phyloP scores from a whole-genome alignment of 2,113 vertebrate species.

The Pagrus major region DNA sequence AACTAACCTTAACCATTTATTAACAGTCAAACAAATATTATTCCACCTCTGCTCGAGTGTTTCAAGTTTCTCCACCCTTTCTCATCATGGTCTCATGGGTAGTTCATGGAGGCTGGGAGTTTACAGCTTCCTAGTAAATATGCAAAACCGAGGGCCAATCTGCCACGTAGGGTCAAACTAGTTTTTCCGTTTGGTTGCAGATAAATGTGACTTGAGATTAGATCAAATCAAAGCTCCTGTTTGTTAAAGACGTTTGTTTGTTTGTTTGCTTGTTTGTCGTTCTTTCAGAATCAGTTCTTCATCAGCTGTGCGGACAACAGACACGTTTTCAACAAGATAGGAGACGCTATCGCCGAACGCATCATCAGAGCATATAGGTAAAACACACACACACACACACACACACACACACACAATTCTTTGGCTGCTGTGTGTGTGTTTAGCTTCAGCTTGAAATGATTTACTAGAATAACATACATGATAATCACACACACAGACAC shows the following conservation, averaged over 20 bases:
- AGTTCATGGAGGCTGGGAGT: not conserved
- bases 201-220: no score
- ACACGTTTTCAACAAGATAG: slow-evolving; percentile 94
- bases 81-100: not conserved
- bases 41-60: not conserved
- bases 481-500: not conserved
- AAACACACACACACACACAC: slow-evolving; percentile 35
- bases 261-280: no score
- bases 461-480: not conserved
- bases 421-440: slow-evolving; percentile 21
- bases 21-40: not conserved
- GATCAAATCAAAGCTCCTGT: not conserved
- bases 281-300: slow-evolving; percentile 95
- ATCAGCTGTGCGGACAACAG: slow-evolving; percentile 96
- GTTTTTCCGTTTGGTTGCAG: no score
- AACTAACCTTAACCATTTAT: not conserved
- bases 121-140: not conserved
- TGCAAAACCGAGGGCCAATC: not conserved
- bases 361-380: slow-evolving; percentile 95
- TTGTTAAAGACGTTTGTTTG: not conserved
- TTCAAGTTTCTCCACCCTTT: not conserved
- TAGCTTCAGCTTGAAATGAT: not conserved
- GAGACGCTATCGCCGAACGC: slow-evolving; percentile 90
- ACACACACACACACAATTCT: slow-evolving; percentile 16
- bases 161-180: no score